Percentiles rank a stretch among this genome's conserved stretches.
Conservation (phyloP, 2,888 invertebrate genomes). For the Chaitophorus viminalis region DNA sequence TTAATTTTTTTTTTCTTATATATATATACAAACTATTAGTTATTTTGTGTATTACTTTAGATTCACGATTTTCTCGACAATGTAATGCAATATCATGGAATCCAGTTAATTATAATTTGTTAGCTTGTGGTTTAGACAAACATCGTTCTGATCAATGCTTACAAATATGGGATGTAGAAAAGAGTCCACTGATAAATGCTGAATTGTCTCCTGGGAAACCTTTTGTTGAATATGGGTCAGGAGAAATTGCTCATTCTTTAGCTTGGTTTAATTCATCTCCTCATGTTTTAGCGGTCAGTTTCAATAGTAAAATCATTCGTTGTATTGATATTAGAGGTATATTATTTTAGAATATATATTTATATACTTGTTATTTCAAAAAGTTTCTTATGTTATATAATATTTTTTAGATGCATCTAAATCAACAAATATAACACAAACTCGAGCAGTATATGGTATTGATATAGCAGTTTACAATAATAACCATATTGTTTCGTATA, state of each 20-base stretch:
- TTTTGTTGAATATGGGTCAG: conserved; percentile 80
- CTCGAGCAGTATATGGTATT: conserved; percentile 86
- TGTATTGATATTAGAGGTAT: conserved; percentile 88
- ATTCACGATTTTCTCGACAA: conserved; percentile 83
- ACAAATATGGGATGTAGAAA: conserved; percentile 86
- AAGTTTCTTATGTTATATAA: conserved; percentile 76
- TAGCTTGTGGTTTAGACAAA: conserved; percentile 90
- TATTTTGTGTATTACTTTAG: conserved; percentile 68
- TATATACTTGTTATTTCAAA: conserved; percentile 68
- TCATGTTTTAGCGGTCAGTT: conserved; percentile 84
- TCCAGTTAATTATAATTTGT: conserved; percentile 80
- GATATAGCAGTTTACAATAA: conserved; percentile 81
- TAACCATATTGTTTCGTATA: conserved; percentile 84
- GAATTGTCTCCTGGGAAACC: conserved; percentile 69
- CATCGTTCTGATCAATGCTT: conserved; percentile 89
- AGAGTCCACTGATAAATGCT: conserved; percentile 67
- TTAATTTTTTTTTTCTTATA: too few relatives aligned
- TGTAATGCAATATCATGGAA: conserved; percentile 92
- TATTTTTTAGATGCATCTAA: conserved; percentile 75
- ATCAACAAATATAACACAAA: conserved; percentile 75
- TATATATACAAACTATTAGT: too few relatives aligned
- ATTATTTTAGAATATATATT: conserved; percentile 15
- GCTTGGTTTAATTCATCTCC: conserved; percentile 83
- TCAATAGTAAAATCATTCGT: conserved; percentile 88
- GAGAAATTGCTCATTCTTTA: conserved; percentile 85